phyloP scores from a whole-genome alignment of 2,797 vertebrate species.

The Pangasius djambal region DNA sequence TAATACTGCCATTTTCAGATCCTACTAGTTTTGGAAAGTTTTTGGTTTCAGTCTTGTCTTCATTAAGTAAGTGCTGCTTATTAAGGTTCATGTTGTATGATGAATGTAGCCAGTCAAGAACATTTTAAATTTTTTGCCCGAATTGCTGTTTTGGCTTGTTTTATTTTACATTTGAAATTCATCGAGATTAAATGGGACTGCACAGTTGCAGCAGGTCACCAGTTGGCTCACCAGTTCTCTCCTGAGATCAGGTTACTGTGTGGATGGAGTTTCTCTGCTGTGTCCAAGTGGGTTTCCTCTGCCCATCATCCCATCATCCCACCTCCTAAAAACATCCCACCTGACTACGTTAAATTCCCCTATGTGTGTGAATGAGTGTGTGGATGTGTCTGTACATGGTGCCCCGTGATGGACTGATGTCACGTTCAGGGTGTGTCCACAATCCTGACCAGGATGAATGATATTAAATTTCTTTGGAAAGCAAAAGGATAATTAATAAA shows the following conservation, averaged over 20 bases:
- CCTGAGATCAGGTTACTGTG: background rate
- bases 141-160: background rate
- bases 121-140: background rate
- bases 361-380: background rate
- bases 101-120: background rate
- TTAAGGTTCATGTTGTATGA: background rate
- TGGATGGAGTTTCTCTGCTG: background rate
- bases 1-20: background rate
- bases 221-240: background rate
- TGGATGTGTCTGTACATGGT: background rate
- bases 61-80: background rate
- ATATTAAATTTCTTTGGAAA: background rate
- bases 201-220: background rate
- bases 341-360: background rate
- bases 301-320: background rate
- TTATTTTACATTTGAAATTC: background rate
- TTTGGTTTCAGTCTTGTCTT: background rate
- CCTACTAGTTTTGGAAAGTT: background rate
- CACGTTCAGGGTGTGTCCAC: background rate
- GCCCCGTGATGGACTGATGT: background rate
- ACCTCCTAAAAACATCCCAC: constrained; percentile 14
- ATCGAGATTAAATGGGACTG: background rate
- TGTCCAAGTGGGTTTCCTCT: background rate
- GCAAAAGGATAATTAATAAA: background rate
- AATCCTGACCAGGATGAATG: background rate